phyloP scores from a whole-genome alignment of 2,113 vertebrate species.

The Anarhynchus alexandrinus region DNA sequence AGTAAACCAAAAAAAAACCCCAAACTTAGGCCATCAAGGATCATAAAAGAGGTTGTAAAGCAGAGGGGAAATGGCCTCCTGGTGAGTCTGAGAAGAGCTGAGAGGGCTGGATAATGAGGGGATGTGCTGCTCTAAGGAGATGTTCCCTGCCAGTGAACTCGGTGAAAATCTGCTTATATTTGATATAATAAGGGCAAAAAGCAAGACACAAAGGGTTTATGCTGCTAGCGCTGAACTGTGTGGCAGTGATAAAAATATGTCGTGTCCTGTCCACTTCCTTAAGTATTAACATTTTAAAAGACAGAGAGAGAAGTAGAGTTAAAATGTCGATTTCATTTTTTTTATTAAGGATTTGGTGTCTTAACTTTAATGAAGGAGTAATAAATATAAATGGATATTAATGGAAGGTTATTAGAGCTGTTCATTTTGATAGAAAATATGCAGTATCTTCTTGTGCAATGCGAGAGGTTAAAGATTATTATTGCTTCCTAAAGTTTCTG shows the following conservation, averaged over 20 bases:
- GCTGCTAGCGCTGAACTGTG: not conserved
- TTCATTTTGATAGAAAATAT: constrained; percentile 41
- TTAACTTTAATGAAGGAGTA: constrained; percentile 50
- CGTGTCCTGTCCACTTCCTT: not conserved
- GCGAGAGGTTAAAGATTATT: constrained; percentile 55
- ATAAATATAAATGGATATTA: constrained; percentile 55
- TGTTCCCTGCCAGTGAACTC: constrained; percentile 42
- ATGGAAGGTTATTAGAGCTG: constrained; percentile 12
- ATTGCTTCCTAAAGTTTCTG: constrained; percentile 10
- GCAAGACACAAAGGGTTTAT: constrained; percentile 25
- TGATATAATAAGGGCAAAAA: constrained; percentile 47
- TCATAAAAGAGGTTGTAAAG: constrained; percentile 30
- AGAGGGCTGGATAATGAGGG: constrained; percentile 42
- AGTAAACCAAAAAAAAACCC: constrained; percentile 5
- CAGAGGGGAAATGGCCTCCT: constrained; percentile 40
- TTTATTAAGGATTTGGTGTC: constrained; percentile 38
- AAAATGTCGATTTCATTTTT: not conserved
- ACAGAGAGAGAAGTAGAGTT: constrained; percentile 14
- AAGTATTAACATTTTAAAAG: constrained; percentile 33
- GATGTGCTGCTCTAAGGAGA: constrained; percentile 37
- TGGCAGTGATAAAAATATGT: constrained; percentile 34
- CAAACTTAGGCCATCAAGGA: constrained; percentile 13
- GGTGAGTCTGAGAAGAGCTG: constrained; percentile 33
- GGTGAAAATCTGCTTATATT: constrained; percentile 51
- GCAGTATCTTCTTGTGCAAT: not conserved